Evolutionary conservation across 2,113 vertebrate genomes (phyloP).

Genomic region (Cisticola juncidis): DNA sequence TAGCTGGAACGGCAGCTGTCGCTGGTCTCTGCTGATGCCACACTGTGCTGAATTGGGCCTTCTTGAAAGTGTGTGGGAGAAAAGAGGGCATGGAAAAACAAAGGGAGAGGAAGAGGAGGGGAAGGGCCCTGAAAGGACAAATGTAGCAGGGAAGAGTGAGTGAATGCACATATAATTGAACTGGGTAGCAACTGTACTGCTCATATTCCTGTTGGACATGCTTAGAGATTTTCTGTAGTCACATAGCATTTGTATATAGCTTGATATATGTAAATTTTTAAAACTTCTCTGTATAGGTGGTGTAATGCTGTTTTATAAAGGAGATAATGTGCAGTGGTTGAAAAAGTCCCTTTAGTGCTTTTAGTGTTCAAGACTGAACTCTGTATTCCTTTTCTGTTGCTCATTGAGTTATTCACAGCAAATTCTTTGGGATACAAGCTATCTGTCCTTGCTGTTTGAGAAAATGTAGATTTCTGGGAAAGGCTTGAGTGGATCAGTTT

Average conservation of each 20-base stretch:
- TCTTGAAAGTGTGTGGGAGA: slow-evolving; percentile 36
- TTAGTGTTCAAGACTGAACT: not conserved
- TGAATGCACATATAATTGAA: not conserved
- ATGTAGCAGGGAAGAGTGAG: not conserved
- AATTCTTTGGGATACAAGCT: not conserved
- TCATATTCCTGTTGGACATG: not conserved
- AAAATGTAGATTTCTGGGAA: not conserved
- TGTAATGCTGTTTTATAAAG: not conserved
- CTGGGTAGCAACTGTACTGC: not conserved
- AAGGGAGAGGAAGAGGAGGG: slow-evolving; percentile 33
- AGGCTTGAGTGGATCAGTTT: not conserved
- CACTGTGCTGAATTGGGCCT: slow-evolving; percentile 29
- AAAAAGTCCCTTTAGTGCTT: not conserved
- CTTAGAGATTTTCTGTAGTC: not conserved
- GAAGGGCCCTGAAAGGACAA: slow-evolving; percentile 25
- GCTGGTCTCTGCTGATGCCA: not conserved
- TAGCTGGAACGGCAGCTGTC: not conserved
- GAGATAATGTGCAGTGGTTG: not conserved
- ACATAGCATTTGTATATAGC: not conserved
- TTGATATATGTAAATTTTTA: not conserved
- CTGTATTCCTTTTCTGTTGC: not conserved
- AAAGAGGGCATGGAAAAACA: slow-evolving; percentile 21
- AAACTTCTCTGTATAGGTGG: not conserved
- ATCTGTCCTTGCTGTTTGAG: not conserved
- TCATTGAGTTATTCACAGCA: not conserved